A percentile compares a stretch with the other conserved stretches of the same genome.
These are phyloP conservation scores for Thamnaconus septentrionalis DNA, from an alignment of 2,113 vertebrate genomes.

Conservation along the genomic window DNA sequence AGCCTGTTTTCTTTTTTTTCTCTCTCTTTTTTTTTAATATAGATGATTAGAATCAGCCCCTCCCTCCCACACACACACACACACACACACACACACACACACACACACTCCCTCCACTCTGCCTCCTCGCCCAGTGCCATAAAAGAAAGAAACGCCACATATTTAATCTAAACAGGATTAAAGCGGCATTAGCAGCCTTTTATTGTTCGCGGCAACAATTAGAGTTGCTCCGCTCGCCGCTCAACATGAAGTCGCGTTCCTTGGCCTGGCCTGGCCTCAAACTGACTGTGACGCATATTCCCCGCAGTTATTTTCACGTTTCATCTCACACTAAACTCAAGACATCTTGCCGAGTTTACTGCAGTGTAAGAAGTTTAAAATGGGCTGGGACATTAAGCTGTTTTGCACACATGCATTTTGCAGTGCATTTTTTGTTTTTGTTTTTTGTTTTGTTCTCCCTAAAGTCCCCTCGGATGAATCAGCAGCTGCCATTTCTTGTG, in stretches of 20 bases:
- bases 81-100: no score
- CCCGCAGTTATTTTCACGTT: conserved; percentile 22
- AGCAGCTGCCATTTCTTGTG: conserved; percentile 12
- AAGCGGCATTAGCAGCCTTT: conserved; percentile 46
- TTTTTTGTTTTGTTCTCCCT: conserved; percentile 12
- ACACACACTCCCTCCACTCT: neutral
- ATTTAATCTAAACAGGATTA: conserved; percentile 58
- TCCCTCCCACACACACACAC: no score
- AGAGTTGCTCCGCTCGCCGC: conserved; percentile 28
- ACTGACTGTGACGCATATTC: conserved; percentile 41
- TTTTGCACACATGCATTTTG: conserved; percentile 16
- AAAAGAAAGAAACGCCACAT: conserved; percentile 52
- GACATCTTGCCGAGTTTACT: conserved; percentile 37
- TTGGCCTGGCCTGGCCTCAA: conserved; percentile 23
- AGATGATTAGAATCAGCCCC: conserved; percentile 51
- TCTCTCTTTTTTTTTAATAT: conserved; percentile 14
- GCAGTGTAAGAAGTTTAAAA: conserved; percentile 8
- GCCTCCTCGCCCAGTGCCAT: conserved; percentile 9
- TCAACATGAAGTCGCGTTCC: conserved; percentile 22
- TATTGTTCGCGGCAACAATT: conserved; percentile 48
- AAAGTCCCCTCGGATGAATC: no score
- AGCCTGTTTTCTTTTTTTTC: neutral
- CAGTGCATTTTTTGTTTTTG: neutral
- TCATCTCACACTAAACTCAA: conserved; percentile 29
- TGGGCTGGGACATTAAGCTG: neutral